Evolutionary conservation across 1,140 invertebrate genomes (phyloP), one percentile per base, ranked within the genome.

Genomic region (Aphidius gifuensis): DNA sequence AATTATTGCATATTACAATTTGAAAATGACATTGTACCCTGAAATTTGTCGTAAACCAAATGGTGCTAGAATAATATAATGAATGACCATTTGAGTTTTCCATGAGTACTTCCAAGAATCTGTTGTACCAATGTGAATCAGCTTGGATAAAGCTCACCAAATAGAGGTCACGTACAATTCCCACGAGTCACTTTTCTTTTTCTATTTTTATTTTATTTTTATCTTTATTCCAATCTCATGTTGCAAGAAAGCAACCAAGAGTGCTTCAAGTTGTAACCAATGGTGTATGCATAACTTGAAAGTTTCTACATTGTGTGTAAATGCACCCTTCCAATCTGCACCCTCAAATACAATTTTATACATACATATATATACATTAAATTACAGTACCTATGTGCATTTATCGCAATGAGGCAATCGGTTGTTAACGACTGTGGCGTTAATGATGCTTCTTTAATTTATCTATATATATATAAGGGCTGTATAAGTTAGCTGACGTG

Each of bases 201-300:
- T 16, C 16, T 32, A 32, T 32, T 32, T 32, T 32, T 32, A 32
- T 32, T 32, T 32, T 32, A 3, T 32, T 32, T 32, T 32, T 32
- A 32, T 32, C 23, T 32, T 32, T 32, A 16, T 16, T 16, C 16
- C 23, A 32, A 32, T 32, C 23, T 32, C 4, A 32, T 32, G 23
- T 32, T 32, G 23, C 23, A 32, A 32, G 23, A 32, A 32, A 32
- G 23, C 23, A 32, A 32, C 23, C 23, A 32, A 32, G 23, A 32
- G 4, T 32, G 23, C 23, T 53, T 44, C 43, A 7, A 44, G 7
- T 40, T 23, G 51, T 55, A 53, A 23, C 54, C 54, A 57, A 62
- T 57, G 55, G 61, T 62, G 54, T 58, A 62, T 62, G 54, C 55
- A 62, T 62, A 62, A 62, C 46, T 62, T 62, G 54, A 53, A 21